Base-by-base conservation (phyloP, 1,140 invertebrate species). In the Mizuhopecten yessoensis region DNA sequence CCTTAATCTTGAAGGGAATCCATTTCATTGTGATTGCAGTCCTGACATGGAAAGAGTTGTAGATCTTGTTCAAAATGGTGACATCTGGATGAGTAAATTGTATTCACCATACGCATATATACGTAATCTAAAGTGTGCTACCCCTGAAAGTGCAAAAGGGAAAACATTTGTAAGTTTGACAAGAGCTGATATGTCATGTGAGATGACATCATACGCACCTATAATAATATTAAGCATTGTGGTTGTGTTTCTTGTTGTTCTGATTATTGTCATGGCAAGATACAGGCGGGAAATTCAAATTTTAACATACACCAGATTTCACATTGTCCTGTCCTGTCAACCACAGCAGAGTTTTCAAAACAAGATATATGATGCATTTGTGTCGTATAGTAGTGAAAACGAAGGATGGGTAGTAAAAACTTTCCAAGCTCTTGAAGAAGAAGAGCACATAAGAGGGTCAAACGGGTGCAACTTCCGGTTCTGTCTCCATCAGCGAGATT, bases 401-500 rank as follows among this genome's bases (percentile, higher is more conserved):
- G 92, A 93, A 33, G 93, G 93, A 39, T 92, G 92, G 90, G 94
- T 94, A 3, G 90, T 91, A 33, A 90, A 92, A 87, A 90, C 92
- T 5, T 93, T 94, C 86, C 91, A 93, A 91, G 89, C 93, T n/a
- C 87, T 94, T n/a, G 93, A 94, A 87, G 34, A 89, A 34, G 34
- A 49, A 42, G 23, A 57, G 2, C 87, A 90, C 34, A 42, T 34
- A 20, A 90, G 90, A 20, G 42, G 39, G 20, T 86, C 33, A 10
- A 88, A 86, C 13, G 57, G 57, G 5, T 75, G 29, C 23, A 87
- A 90, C 11, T 95, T 95, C 86, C 93, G 90, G 86, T 93, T 96
- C 88, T 96, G 95, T 92, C 91, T 96, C 29, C 95, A 96, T 86
- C 94, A 96, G 57, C 90, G 94, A 75, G 95, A 96, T 75, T 96